Evolutionary conservation across 2,113 vertebrate species (phyloP).

Genomic region (Empidonax traillii): DNA sequence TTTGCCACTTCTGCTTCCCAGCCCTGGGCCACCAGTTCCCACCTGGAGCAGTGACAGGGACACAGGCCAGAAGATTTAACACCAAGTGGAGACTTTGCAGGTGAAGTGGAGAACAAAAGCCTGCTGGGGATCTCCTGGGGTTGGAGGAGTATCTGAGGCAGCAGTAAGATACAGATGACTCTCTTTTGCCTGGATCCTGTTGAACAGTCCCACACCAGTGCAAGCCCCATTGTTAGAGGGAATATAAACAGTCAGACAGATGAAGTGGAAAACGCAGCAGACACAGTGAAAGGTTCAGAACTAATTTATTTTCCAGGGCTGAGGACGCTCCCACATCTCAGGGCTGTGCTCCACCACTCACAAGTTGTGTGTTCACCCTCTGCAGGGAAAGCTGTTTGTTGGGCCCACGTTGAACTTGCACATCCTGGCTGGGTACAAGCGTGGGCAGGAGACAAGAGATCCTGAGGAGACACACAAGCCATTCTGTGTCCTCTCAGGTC

Average conservation of each 20-base stretch:
- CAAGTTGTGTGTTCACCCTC: background rate
- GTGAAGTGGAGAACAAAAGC: background rate
- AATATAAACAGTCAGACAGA: background rate
- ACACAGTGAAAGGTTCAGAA: background rate
- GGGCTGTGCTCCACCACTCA: background rate
- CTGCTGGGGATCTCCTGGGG: background rate
- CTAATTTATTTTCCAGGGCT: background rate
- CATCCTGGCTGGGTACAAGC: background rate
- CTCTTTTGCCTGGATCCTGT: background rate
- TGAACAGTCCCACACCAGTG: background rate
- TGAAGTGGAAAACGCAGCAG: background rate
- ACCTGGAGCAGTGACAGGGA: background rate
- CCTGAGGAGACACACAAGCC: background rate
- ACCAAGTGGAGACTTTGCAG: background rate
- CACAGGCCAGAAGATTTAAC: background rate
- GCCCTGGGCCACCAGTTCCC: background rate
- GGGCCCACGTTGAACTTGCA: background rate
- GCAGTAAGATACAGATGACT: accelerated
- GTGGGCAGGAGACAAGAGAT: background rate
- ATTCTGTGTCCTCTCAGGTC: background rate
- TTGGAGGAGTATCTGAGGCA: background rate
- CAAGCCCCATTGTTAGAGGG: accelerated
- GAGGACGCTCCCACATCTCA: background rate
- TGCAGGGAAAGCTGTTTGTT: background rate
- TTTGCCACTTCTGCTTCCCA: background rate